These are phyloP conservation scores for Yasuhikotakia modesta DNA, from an alignment of 2,797 vertebrate genomes.

Conservation along the genomic window DNA sequence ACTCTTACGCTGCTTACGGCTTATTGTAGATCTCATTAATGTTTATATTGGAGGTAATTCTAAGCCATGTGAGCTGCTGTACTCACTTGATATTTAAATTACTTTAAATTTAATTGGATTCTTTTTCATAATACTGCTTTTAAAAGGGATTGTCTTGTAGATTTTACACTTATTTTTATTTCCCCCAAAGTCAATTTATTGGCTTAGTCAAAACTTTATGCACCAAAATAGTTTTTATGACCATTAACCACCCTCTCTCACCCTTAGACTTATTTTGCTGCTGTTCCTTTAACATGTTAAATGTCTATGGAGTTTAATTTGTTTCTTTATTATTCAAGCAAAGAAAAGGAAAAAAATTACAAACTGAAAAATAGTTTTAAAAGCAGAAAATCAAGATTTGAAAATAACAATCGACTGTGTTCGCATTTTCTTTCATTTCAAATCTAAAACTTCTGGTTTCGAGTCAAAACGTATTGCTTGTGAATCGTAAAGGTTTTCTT, in stretches of 20 bases:
- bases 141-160: slow-evolving; percentile 12
- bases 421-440: no score
- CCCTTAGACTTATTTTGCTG: background rate
- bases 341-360: no score
- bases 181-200: slow-evolving; percentile 18
- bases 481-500: no score
- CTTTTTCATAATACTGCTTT: background rate
- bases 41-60: slow-evolving; percentile 22
- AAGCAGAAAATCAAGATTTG: no score
- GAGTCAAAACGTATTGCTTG: no score
- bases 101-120: slow-evolving; percentile 20
- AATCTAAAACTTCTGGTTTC: no score
- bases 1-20: background rate
- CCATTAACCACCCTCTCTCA: background rate
- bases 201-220: slow-evolving; percentile 13
- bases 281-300: background rate
- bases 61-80: background rate
- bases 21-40: slow-evolving; percentile 8
- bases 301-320: no score
- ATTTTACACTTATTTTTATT: background rate
- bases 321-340: no score
- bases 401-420: no score
- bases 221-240: slow-evolving; percentile 17
- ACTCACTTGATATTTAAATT: slow-evolving; percentile 11
- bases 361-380: no score